A percentile compares a stretch with the other conserved stretches of the same genome.
Evolutionary conservation across 2,888 invertebrate species (phyloP).

Genomic region (Polia nebulosa): DNA sequence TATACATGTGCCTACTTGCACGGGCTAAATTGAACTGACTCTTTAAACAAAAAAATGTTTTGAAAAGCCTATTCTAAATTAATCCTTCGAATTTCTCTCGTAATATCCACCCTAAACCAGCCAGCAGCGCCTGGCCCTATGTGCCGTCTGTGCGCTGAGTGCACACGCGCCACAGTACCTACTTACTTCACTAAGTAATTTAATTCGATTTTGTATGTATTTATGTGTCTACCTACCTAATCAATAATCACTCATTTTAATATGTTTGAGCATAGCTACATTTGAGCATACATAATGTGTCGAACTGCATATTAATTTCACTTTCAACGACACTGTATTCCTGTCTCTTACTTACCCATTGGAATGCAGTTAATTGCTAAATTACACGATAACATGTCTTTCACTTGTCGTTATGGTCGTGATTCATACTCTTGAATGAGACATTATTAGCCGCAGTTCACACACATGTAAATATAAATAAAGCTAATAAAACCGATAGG

Average conservation of each 20-base stretch:
- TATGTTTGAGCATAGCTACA: neutral
- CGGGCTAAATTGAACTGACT: too few relatives aligned
- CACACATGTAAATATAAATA: slow-evolving; percentile 68
- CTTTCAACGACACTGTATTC: slow-evolving; percentile 15
- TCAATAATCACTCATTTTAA: neutral
- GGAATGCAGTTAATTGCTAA: slow-evolving; percentile 51
- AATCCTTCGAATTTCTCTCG: too few relatives aligned
- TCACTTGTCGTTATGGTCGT: slow-evolving; percentile 35
- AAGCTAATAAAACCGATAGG: slow-evolving; percentile 66
- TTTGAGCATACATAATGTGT: neutral
- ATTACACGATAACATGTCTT: slow-evolving; percentile 48
- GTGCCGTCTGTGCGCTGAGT: too few relatives aligned
- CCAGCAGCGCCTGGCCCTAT: too few relatives aligned
- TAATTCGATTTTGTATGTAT: too few relatives aligned
- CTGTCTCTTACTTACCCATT: slow-evolving; percentile 2
- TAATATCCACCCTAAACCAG: too few relatives aligned
- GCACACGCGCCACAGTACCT: too few relatives aligned
- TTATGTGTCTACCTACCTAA: neutral
- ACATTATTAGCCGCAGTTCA: slow-evolving; percentile 57
- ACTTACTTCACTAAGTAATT: too few relatives aligned
- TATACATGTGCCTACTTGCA: too few relatives aligned
- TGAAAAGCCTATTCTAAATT: too few relatives aligned
- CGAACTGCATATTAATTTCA: neutral
- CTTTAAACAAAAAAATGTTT: too few relatives aligned
- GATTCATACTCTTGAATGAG: slow-evolving; percentile 63